Conservation (phyloP, 2,888 invertebrate species). For the Thymelicus sylvestris region DNA sequence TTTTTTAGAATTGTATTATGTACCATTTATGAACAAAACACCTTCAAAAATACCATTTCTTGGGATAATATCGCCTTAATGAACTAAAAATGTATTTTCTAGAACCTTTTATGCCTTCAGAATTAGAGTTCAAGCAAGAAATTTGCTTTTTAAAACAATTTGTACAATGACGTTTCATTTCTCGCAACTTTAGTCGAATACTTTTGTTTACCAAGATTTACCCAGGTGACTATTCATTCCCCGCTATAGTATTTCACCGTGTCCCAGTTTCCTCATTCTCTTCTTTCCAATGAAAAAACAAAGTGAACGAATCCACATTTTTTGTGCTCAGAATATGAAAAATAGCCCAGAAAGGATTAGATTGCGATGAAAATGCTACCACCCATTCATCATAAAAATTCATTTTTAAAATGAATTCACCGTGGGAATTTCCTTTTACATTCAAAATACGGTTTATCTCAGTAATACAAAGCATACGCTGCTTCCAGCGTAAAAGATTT, state of each 20-base stretch:
- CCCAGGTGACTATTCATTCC: constrained; percentile 17
- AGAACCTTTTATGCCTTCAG: constrained; percentile 47
- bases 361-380: constrained; percentile 33
- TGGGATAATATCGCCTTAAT: too few species aligned
- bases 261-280: constrained; percentile 37
- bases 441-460: constrained; percentile 33
- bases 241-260: constrained; percentile 8
- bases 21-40: too few species aligned
- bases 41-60: too few species aligned
- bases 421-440: constrained; percentile 29
- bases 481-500: constrained; percentile 20
- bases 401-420: constrained; percentile 34
- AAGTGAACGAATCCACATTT: constrained; percentile 16
- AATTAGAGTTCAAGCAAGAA: constrained; percentile 50
- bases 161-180: constrained; percentile 45
- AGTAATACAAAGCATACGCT: constrained; percentile 31
- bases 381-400: constrained; percentile 34
- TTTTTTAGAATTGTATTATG: too few species aligned
- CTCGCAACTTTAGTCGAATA: constrained; percentile 42
- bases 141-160: constrained; percentile 46
- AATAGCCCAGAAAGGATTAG: constrained; percentile 38
- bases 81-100: constrained; percentile 42
- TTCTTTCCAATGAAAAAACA: constrained; percentile 36
- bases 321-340: constrained; percentile 33
- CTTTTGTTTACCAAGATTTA: constrained; percentile 33